Base-by-base conservation (phyloP, 2,113 vertebrate genomes). In the Shinisaurus crocodilurus region DNA sequence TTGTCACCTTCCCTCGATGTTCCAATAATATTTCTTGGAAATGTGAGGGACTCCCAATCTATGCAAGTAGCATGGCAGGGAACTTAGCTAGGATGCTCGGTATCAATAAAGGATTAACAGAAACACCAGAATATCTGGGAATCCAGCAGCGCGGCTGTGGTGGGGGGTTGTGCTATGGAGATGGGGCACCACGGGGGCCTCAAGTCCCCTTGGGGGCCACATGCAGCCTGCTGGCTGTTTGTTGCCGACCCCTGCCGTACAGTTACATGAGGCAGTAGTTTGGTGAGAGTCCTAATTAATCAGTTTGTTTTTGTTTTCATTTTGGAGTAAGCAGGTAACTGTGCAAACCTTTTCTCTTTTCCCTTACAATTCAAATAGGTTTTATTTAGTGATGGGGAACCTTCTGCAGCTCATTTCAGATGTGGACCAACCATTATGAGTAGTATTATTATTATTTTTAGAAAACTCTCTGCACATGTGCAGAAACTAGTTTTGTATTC, bases 261-360 rank as follows among this genome's bases (percentile, higher is more conserved):
- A 89, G 88, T 69, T 75, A 45, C 63, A 50, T 18, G 90, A 80
- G 89, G 82, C 95, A 94, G 90, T 93, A 90, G 87, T 91, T 88
- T 72, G 90, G 82, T 94, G 90, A 92, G 93, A 95, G 94, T 95
- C 85, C 81, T 94, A 94, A 95, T 94, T 90, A 94, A 89, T 80
- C 83, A 91, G 91, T 88, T 91, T 89, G 32, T 82, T 91, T 90
- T 16, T 95, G n/a, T 40, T 92, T 93, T 80, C 67, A 50, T 93
- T 95, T 93, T 90, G 90, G 88, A 90, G 86, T 18, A 89, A 93
- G 90, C 93, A 94, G 87, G 87, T 93, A 81, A 90, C 87, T 67
- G 67, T 88, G 80, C 91, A 95, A 90, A 60, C 91, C 81, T 93
- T 93, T 94, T 57, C 74, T 87, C 69, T 91, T 79, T 89, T 91